Evolutionary conservation across 1,140 invertebrate genomes (phyloP).

Genomic region (Akabosia matsudoensis): DNA sequence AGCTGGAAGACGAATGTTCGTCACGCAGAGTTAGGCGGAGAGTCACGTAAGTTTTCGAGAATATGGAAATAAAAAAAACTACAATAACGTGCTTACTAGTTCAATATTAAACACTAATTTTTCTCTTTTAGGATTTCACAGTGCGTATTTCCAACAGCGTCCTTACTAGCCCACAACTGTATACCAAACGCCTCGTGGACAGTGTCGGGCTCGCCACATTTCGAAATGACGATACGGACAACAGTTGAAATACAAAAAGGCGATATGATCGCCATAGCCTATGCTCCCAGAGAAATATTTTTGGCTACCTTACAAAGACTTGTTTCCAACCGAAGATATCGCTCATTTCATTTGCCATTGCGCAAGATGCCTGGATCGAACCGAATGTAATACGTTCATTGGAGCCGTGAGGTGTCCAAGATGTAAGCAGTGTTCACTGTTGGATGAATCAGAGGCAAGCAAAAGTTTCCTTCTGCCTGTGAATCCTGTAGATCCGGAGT

Average conservation of each 20-base stretch:
- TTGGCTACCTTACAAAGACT: constrained; percentile 70
- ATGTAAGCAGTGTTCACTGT: constrained; percentile 12
- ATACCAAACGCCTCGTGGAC: constrained; percentile 62
- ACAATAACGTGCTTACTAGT: too few relatives aligned
- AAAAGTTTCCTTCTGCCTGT: constrained; percentile 42
- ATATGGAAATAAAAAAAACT: too few relatives aligned
- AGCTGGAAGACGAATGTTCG: constrained; percentile 23
- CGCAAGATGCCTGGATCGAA: constrained; percentile 62
- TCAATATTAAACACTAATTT: too few relatives aligned
- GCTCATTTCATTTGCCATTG: constrained; percentile 67
- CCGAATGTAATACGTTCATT: constrained; percentile 65
- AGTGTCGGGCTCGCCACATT: constrained; percentile 52
- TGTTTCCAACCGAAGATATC: constrained; percentile 46
- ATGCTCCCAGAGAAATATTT: constrained; percentile 62
- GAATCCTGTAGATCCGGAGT: constrained; percentile 48
- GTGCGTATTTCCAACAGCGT: constrained; percentile 60
- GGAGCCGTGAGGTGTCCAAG: constrained; percentile 64
- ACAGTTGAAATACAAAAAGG: constrained; percentile 59
- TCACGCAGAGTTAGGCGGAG: background rate
- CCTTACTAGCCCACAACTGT: constrained; percentile 65
- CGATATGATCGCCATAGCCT: constrained; percentile 67
- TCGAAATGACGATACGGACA: constrained; percentile 62
- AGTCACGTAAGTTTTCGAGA: constrained; percentile 9
- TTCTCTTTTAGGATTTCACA: constrained; percentile 34
- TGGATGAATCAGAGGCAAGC: background rate